A percentile compares a stretch with the other conserved stretches of the same genome.
These are phyloP conservation scores for Pan paniscus DNA, from an alignment of 2,113 vertebrate genomes.

Conservation along the genomic window DNA sequence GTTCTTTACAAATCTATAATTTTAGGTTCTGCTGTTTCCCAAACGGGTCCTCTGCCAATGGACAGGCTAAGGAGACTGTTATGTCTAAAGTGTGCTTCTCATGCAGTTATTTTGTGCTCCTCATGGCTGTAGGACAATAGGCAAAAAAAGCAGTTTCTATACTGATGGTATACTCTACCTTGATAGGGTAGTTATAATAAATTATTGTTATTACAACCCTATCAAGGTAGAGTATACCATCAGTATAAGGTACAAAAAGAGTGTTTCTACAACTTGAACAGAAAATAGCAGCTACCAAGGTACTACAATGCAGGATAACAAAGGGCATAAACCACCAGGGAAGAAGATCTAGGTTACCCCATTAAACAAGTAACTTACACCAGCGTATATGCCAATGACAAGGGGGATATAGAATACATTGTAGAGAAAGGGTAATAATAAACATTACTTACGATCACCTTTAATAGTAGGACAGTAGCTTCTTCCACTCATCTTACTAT, in stretches of 20 bases:
- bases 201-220: too few species aligned
- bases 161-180: neutral
- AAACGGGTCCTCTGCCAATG: neutral
- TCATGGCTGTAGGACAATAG: neutral
- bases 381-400: neutral
- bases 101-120: neutral
- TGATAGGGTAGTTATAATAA: neutral
- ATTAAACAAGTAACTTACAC: neutral
- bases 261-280: neutral
- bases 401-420: too few species aligned
- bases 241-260: neutral
- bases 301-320: neutral
- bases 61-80: neutral
- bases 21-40: neutral
- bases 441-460: neutral
- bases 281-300: neutral
- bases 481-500: neutral
- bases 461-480: neutral
- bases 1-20: neutral
- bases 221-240: too few species aligned
- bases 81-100: neutral
- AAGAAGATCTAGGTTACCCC: neutral
- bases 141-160: neutral
- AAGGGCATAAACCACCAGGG: neutral
- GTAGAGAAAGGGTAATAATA: neutral